A percentile compares a stretch with the other conserved stretches of the same genome.
These are phyloP conservation scores for Acanthornis magna DNA, from an alignment of 2,797 vertebrate genomes.

Conservation along the genomic window DNA sequence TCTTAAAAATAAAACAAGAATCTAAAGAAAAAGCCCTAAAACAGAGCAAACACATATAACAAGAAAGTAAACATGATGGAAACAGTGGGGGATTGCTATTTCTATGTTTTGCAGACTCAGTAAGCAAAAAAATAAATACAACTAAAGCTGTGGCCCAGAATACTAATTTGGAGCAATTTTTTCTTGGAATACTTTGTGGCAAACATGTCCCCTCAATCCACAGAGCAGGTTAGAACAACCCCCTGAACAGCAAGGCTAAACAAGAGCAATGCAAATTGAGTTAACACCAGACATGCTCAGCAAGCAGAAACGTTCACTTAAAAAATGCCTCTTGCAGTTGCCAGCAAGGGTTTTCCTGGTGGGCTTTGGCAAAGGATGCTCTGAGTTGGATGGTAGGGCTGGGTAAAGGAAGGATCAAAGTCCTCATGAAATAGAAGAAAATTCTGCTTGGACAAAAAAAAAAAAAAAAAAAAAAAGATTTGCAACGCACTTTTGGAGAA, in stretches of 20 bases:
- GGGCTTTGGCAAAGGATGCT: background rate
- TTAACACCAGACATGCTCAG: slow-evolving; percentile 4
- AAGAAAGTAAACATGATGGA: slow-evolving; percentile 7
- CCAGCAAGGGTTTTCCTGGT: background rate
- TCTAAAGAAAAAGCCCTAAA: background rate
- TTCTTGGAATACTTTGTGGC: background rate
- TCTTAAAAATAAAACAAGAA: slow-evolving; percentile 41
- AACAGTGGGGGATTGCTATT: background rate
- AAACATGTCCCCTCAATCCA: background rate
- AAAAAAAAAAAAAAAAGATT: background rate
- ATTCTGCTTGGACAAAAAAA: background rate
- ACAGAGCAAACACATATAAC: background rate
- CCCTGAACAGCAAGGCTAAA: background rate
- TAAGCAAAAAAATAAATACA: slow-evolving; percentile 10
- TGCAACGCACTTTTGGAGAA: background rate
- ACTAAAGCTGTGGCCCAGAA: background rate
- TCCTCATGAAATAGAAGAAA: background rate
- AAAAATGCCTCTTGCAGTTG: background rate
- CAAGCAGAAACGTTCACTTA: background rate
- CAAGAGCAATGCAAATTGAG: slow-evolving; percentile 5
- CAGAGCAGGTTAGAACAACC: background rate
- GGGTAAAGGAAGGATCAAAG: background rate
- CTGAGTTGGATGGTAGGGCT: background rate
- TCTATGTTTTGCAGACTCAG: background rate
- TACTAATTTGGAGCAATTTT: background rate